A percentile compares a stretch with the other conserved stretches of the same genome.
Conservation (phyloP, 2,888 invertebrate genomes). For the Drosophila buzzatii region DNA sequence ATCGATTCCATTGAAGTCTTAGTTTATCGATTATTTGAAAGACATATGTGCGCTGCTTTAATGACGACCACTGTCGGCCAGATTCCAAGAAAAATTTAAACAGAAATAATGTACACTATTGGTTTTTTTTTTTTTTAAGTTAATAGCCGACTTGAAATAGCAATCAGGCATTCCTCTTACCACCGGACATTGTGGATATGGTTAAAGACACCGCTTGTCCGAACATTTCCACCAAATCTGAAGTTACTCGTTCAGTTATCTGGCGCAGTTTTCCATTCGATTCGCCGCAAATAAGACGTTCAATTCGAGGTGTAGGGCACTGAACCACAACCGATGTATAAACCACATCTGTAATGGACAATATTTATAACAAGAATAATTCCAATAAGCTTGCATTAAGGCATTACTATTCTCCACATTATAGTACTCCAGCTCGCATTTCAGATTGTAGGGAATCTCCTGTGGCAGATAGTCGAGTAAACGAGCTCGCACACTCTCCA, state of each 20-base stretch:
- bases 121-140: no score
- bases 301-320: slow-evolving; percentile 88
- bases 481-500: slow-evolving; percentile 92
- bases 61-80: no score
- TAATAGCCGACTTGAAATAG: neutral
- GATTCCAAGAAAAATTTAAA: neutral
- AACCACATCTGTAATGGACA: slow-evolving; percentile 86
- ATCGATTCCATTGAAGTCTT: neutral
- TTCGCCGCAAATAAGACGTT: slow-evolving; percentile 89
- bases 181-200: slow-evolving; percentile 73
- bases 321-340: slow-evolving; percentile 87
- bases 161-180: slow-evolving; percentile 43
- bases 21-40: neutral
- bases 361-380: neutral
- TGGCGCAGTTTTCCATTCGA: slow-evolving; percentile 89
- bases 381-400: neutral
- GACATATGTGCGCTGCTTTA: no score
- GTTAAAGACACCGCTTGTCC: slow-evolving; percentile 86
- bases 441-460: slow-evolving; percentile 94
- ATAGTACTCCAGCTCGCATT: slow-evolving; percentile 89
- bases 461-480: slow-evolving; percentile 93
- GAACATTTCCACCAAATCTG: slow-evolving; percentile 89
- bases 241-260: slow-evolving; percentile 89
- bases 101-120: neutral
- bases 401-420: slow-evolving; percentile 87